These are phyloP conservation scores for Nothura maculosa DNA, from an alignment of 2,797 vertebrate species.

Conservation along the genomic window DNA sequence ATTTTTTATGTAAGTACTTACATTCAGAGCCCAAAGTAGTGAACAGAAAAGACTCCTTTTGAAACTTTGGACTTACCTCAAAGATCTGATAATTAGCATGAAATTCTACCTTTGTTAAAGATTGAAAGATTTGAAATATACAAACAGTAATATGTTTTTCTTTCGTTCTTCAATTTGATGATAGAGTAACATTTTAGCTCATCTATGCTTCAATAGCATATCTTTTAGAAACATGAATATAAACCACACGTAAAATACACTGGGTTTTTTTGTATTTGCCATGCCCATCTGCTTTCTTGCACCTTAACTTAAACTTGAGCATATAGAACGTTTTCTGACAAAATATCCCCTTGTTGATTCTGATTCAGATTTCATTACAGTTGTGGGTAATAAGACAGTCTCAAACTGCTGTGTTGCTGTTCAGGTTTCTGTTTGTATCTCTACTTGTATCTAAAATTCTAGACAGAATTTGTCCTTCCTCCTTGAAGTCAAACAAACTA, in stretches of 20 bases:
- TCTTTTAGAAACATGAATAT: constrained; percentile 56
- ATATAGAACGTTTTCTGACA: constrained; percentile 48
- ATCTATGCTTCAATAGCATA: constrained; percentile 45
- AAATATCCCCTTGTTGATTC: constrained; percentile 35
- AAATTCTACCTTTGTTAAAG: constrained; percentile 54
- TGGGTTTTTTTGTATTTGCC: constrained; percentile 73
- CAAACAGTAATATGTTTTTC: background rate
- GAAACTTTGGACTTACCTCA: constrained; percentile 38
- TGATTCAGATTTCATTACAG: constrained; percentile 22
- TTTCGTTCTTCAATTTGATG: background rate
- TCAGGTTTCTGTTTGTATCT: constrained; percentile 3
- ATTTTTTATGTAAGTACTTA: constrained; percentile 53
- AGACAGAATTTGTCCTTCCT: background rate
- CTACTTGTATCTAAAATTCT: background rate
- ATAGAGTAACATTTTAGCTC: constrained; percentile 43
- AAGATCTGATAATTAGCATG: constrained; percentile 48
- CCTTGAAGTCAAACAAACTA: background rate
- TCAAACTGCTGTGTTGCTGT: background rate
- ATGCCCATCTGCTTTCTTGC: constrained; percentile 73
- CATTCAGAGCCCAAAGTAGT: constrained; percentile 31
- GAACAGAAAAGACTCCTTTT: constrained; percentile 6
- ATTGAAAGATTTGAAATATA: constrained; percentile 21
- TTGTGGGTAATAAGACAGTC: background rate
- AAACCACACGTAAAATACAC: constrained; percentile 53
- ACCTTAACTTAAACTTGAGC: constrained; percentile 61